Base-by-base conservation (phyloP, 2,888 invertebrate genomes). In the Phoronis australis region DNA sequence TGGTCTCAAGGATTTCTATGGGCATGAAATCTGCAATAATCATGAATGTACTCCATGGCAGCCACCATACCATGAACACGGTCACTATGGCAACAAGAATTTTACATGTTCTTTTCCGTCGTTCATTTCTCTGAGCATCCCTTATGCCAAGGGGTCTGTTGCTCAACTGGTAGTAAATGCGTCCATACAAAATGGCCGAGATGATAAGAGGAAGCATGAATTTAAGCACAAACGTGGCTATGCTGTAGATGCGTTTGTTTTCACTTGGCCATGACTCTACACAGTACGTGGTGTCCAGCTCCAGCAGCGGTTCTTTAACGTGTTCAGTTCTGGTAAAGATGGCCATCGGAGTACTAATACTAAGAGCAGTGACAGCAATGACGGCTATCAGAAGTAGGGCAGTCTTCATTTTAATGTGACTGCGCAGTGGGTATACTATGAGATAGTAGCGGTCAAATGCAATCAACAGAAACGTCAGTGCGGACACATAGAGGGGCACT, bases 361-460 rank as follows among this genome's bases (percentile, higher is more conserved):
- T 48, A 2, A 68, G 51, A 0, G 75, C 68, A 3, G 68, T 51
- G 15, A 64, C 27, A 4, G 62, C 56, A 37, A 64, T 66, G 18
- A 62, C 38, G 2, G 55, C 26, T 15, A 71, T 61, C 15, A 69
- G 51, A 21, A 62, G 25, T 18, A 70, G 47, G 3, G 73, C 71
- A 27, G 53, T 60, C 4, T 48, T 31, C 25, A 62, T 59, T 0
- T 64, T 59, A 66, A 74, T 69, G 22, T 69, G 56, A 26, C 51
- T 47, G 31, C 54, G 60, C 49, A 74, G 67, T 4, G 75, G 75
- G 53, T 66, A 68, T 22, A 75, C 70, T 23, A 75, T 73, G 4
- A 74, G 57, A 54, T 71, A 66, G 56, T 71, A 73, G 9, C 75
- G 61, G 51, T 75, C 74, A 18, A 71, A 54, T 6, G 73, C 72